Conservation (phyloP, 2,888 invertebrate genomes). For the Cacoxenus indagator region DNA sequence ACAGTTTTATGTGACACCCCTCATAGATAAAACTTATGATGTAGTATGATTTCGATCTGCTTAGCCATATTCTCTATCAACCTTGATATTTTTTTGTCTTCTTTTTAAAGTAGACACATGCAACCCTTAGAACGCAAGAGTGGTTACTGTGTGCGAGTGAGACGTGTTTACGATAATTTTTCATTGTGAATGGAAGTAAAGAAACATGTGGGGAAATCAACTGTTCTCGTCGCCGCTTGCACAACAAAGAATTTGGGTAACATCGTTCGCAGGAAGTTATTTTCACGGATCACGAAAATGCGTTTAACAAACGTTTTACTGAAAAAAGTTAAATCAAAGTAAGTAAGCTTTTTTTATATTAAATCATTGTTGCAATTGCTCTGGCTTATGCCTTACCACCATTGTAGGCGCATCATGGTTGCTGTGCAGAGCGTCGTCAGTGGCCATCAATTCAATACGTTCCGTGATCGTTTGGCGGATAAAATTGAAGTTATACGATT, state of each 20-base stretch:
- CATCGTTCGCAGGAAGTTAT: conserved; percentile 10
- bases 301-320: conserved; percentile 79
- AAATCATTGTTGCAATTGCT: not conserved
- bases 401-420: conserved; percentile 80
- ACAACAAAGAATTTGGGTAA: not conserved
- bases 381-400: not conserved
- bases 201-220: not conserved
- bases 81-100: not conserved
- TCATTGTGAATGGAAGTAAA: not conserved
- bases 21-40: no score
- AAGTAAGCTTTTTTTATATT: conserved; percentile 70
- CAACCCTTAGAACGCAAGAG: not conserved
- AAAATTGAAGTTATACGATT: conserved; percentile 82
- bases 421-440: conserved; percentile 83
- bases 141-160: not conserved
- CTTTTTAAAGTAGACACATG: not conserved
- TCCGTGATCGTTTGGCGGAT: conserved; percentile 82
- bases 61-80: not conserved
- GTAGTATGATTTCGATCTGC: no score
- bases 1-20: no score
- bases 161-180: not conserved
- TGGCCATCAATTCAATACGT: conserved; percentile 78
- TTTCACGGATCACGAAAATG: conserved; percentile 45
- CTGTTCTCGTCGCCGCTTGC: conserved; percentile 1
- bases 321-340: conserved; percentile 85